Base-by-base conservation (phyloP, 2,113 vertebrate genomes). In the Indri indri region DNA sequence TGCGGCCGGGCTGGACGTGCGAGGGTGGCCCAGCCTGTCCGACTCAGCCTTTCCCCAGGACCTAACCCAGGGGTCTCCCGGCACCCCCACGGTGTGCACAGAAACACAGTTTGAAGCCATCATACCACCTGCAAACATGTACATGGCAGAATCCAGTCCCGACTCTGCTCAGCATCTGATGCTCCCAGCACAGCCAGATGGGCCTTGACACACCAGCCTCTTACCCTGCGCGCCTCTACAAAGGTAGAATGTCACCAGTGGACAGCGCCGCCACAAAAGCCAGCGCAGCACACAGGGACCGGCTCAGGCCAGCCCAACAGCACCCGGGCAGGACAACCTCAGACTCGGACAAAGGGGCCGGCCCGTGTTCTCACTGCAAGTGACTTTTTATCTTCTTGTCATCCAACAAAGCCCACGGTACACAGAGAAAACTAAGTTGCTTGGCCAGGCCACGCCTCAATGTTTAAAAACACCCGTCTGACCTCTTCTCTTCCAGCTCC, bases 341-440 rank as follows among this genome's bases (percentile, higher is more conserved):
- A 25, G 42, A 30, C 12, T 8, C 73, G 8, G 23, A 63, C 63
- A 52, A 5, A 79, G 57, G 77, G 47, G 1, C 54, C 6, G 4
- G 4, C 1, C 23, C 2, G 40, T 1, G 8, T 32, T 57, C 86
- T 47, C 1, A 3, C 30, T 6, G 11, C 9, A 2, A 2, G 27
- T 1, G 12, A 74, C 3, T 14, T 74, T 85, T 74, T 13, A 22
- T 81, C 88, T 89, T 96, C 71, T 52, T 13, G 14, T 27, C 88
- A 66, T 66, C 45, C 76, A 94, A 42, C 22, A 66, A 88, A 96
- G 84, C 74, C 74, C 12, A 61, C 0, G 61, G 89, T 9, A 63
- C 66, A 4, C 3, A 91, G 89, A 95, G 98, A 88, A 97, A 97
- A 96, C 82, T 70, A 92, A 77, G 90, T 74, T 3, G 37, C 32